phyloP scores from a whole-genome alignment of 2,888 invertebrate species.

The Cephus pygmeus region DNA sequence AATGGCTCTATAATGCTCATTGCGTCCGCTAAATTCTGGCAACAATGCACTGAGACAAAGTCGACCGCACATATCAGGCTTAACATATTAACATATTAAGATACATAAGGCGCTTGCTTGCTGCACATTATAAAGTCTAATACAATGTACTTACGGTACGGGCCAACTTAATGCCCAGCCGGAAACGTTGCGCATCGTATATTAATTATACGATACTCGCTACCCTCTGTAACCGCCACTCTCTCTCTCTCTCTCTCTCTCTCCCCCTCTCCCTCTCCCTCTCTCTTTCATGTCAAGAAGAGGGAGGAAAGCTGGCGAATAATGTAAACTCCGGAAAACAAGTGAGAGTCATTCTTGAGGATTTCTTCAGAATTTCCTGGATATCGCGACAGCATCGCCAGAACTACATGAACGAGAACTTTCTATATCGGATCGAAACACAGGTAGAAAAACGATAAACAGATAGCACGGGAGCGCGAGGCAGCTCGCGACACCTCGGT shows the following conservation, averaged over 20 bases:
- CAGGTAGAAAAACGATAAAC: no score
- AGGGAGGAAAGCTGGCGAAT: not conserved
- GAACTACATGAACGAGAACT: no score
- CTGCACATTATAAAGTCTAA: slow-evolving; percentile 53
- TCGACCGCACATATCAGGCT: slow-evolving; percentile 42
- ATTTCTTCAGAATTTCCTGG: no score
- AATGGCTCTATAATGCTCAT: no score
- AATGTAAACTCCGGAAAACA: not conserved
- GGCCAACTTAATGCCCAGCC: slow-evolving; percentile 9
- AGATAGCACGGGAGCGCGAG: no score
- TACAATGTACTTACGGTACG: slow-evolving; percentile 41
- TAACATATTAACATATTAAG: slow-evolving; percentile 53
- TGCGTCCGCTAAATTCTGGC: not conserved
- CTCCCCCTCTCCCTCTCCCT: no score
- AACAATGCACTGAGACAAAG: slow-evolving; percentile 29
- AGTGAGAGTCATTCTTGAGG: no score
- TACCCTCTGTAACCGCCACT: no score
- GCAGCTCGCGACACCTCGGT: no score
- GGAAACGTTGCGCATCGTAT: slow-evolving; percentile 6
- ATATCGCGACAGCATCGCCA: no score
- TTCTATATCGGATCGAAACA: no score
- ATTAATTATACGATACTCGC: slow-evolving; percentile 3
- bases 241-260: no score
- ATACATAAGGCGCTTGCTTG: slow-evolving; percentile 45
- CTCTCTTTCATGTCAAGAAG: not conserved